Percentiles rank a stretch among this genome's conserved stretches.
Conservation (phyloP, 2,888 invertebrate species). For the Lycocerus yunnanus region DNA sequence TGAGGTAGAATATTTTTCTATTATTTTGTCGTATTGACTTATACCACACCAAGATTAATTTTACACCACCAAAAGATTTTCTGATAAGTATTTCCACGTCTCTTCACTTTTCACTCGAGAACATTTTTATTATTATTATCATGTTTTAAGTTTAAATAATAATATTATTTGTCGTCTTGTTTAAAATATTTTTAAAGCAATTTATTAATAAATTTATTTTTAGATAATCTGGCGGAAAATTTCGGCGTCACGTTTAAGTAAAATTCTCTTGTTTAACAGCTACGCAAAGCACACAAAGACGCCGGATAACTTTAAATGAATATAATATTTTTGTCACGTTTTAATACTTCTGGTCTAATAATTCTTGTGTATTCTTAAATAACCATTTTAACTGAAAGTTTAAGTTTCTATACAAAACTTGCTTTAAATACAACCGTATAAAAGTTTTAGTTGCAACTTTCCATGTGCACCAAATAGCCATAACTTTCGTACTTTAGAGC, state of each 20-base stretch:
- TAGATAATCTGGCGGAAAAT: constrained; percentile 12
- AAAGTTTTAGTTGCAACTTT: constrained; percentile 22
- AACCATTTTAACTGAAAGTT: constrained; percentile 15
- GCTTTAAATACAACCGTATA: constrained; percentile 18
- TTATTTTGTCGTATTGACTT: background rate
- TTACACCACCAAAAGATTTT: background rate
- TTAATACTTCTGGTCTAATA: constrained; percentile 21
- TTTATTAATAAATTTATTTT: background rate
- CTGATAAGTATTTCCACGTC: background rate
- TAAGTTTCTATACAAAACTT: constrained; percentile 14
- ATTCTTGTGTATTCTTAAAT: constrained; percentile 20
- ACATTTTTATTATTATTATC: background rate
- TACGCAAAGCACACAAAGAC: constrained; percentile 3
- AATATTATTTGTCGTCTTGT: background rate
- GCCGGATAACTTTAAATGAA: constrained; percentile 13
- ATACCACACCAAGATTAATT: background rate
- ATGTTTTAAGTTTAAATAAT: background rate
- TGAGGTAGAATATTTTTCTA: background rate
- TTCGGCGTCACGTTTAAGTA: constrained; percentile 7
- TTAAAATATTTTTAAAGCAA: background rate
- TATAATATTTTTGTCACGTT: constrained; percentile 15
- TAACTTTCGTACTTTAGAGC: constrained; percentile 21
- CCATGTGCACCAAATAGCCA: constrained; percentile 18
- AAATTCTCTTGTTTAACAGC: constrained; percentile 10
- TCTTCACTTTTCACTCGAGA: background rate